These are phyloP conservation scores for Callaeas wilsoni DNA, from an alignment of 2,113 vertebrate species.

Conservation along the genomic window DNA sequence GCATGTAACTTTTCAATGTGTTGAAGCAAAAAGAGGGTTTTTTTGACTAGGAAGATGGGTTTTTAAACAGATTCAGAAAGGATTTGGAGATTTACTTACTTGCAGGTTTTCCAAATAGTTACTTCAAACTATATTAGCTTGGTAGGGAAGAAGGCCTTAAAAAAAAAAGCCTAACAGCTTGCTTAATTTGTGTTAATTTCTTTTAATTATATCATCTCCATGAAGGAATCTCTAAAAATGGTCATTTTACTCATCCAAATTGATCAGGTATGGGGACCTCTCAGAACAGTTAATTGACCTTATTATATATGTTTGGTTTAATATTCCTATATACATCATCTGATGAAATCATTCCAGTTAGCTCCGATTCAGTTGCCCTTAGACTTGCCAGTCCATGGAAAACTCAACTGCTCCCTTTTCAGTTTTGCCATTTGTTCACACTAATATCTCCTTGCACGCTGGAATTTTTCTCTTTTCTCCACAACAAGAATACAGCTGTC, in stretches of 20 bases:
- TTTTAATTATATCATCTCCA: neutral
- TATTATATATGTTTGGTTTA: neutral
- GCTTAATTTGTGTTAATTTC: neutral
- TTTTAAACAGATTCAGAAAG: neutral
- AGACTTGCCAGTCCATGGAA: neutral
- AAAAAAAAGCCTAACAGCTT: neutral
- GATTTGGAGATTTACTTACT: neutral
- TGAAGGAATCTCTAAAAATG: neutral
- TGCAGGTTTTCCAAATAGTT: neutral
- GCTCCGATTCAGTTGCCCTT: neutral
- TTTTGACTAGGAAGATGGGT: neutral
- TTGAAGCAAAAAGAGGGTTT: neutral
- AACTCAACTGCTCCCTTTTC: neutral
- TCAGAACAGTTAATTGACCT: neutral
- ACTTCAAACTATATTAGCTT: neutral
- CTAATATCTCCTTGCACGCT: neutral
- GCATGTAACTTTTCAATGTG: neutral
- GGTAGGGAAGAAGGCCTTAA: neutral
- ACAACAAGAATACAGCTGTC: neutral
- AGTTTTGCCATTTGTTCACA: neutral
- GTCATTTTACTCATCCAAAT: neutral
- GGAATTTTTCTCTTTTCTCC: neutral
- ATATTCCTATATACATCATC: neutral
- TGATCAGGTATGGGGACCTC: neutral
- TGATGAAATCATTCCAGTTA: neutral